Base-by-base conservation (phyloP, 35 echinoderm and acorn worm genomes). In the Anneissia japonica region DNA sequence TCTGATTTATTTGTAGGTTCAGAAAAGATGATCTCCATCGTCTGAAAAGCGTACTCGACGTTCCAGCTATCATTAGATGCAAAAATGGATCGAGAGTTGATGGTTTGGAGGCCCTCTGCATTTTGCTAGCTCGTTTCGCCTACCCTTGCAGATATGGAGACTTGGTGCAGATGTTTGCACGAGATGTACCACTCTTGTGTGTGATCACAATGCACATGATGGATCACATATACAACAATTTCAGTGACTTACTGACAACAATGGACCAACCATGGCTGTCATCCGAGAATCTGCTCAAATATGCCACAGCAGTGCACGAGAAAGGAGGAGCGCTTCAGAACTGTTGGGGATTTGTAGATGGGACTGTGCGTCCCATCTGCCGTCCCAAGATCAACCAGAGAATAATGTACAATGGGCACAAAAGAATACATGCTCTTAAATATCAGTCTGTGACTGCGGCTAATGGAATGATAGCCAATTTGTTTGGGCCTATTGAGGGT, bases 331-430 rank as follows among this genome's bases (percentile, higher is more conserved):
- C 74, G 4, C 74, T 76, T 4, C 4, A 30, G 4, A 76, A 76
- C 23, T 76, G 74, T 34, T 76, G 74, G 74, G 74, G 74, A 30
- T 76, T 76, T 34, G 33, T 76, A 5, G 28, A 34, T 23, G 33
- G 28, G 33, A 30, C 74, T 4, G 74, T 34, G 4, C 4, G 74
- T 17, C 85, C 89, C n/a, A 89, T 92, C 30, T 86, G 93, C 84
- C 41, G 90, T 74, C 90, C 90, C 0, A 55, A 10, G 21, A 13
- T 75, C 17, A 26, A 86, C 40, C 94, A 97, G 36, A 34, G 81
- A 6, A 79, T 90, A 3, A 41, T 87, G 31, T 90, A 89, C 43
- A 97, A 90, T 84, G 90, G 90, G 5, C 83, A 97, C 23, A 79
- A 79, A 31, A 35, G 76, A 38, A 10, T 79, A 35, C 76, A 79